Evolutionary conservation across 2,888 invertebrate species (phyloP).

Genomic region (Aethes cnicana): DNA sequence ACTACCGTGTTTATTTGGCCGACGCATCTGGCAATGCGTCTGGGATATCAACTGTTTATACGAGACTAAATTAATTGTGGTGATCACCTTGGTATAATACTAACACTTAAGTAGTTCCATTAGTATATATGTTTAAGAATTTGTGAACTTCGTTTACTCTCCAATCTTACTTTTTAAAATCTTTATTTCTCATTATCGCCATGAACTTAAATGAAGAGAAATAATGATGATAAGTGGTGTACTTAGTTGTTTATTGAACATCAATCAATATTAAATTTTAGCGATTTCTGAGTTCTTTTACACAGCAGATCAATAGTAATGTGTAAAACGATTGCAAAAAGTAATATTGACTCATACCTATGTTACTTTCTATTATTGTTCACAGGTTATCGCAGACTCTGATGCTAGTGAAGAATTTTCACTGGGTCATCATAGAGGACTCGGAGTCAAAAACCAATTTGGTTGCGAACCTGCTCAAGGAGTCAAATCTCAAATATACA

Average conservation of each 20-base stretch:
- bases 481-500: slow-evolving; percentile 86
- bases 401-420: slow-evolving; percentile 91
- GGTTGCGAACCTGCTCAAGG: slow-evolving; percentile 87
- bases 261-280: no score
- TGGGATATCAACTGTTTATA: slow-evolving; percentile 10
- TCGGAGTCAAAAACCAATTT: slow-evolving; percentile 85
- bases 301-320: no score
- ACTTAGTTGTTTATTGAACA: no score
- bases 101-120: no score
- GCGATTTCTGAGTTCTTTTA: no score
- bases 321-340: no score
- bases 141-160: no score
- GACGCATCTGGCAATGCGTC: slow-evolving; percentile 39
- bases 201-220: no score
- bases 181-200: no score
- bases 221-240: no score
- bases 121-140: no score
- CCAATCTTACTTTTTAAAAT: no score
- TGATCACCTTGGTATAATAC: background rate
- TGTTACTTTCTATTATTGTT: slow-evolving; percentile 30
- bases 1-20: slow-evolving; percentile 32
- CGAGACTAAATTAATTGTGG: slow-evolving; percentile 13
- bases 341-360: slow-evolving; percentile 40
- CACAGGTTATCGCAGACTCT: slow-evolving; percentile 93
- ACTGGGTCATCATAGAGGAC: slow-evolving; percentile 97